Conservation (phyloP, 2,113 vertebrate species). For the Australoheros scitulus region DNA sequence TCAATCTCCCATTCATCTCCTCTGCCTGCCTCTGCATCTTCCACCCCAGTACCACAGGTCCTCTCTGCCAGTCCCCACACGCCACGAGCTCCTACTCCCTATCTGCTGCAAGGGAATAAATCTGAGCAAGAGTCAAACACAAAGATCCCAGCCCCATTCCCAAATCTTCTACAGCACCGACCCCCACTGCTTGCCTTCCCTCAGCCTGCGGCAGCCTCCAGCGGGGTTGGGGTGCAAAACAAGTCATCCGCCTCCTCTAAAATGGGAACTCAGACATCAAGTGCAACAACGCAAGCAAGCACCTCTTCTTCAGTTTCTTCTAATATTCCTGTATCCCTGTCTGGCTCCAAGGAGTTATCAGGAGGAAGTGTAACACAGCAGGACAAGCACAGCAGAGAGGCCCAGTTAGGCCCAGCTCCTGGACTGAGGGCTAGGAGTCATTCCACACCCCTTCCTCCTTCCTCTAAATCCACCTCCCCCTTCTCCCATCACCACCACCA, state of each 20-base stretch:
- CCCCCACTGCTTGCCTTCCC: constrained; percentile 90
- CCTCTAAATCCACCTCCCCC: constrained; percentile 86
- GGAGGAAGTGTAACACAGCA: constrained; percentile 60
- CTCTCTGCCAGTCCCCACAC: constrained; percentile 81
- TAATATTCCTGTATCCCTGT: constrained; percentile 72
- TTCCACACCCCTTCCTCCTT: constrained; percentile 90
- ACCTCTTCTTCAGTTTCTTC: constrained; percentile 77
- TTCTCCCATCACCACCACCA: constrained; percentile 87
- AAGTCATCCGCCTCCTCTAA: constrained; percentile 74
- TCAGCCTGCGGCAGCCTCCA: constrained; percentile 83
- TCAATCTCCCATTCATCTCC: constrained; percentile 82
- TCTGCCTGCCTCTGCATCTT: constrained; percentile 79
- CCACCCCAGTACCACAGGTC: constrained; percentile 76
- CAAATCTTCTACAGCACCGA: constrained; percentile 90
- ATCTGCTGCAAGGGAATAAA: constrained; percentile 78
- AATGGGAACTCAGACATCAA: constrained; percentile 77
- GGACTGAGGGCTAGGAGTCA: constrained; percentile 88
- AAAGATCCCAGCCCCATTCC: constrained; percentile 91
- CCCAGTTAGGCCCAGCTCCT: constrained; percentile 79
- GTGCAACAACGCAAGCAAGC: constrained; percentile 78
- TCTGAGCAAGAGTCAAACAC: constrained; percentile 76
- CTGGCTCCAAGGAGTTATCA: constrained; percentile 76
- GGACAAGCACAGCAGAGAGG: constrained; percentile 80
- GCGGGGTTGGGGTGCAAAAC: constrained; percentile 77
- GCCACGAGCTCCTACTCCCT: constrained; percentile 81